Evolutionary conservation across 2,888 invertebrate species (phyloP), one percentile per base, ranked within the genome.

Genomic region (Xanthostigma xanthostigma): DNA sequence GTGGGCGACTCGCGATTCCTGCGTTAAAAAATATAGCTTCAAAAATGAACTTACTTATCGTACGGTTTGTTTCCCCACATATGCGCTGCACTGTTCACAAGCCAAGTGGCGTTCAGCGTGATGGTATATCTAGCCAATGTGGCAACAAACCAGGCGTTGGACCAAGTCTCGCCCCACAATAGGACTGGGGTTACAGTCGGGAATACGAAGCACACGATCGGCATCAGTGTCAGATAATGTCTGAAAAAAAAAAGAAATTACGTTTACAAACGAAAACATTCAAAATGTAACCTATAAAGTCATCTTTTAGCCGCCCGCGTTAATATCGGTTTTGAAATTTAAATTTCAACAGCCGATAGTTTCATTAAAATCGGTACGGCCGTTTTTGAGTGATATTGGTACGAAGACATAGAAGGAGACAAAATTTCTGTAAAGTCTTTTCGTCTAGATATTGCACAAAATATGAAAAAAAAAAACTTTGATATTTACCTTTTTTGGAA

Each of bases 51-150:
- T 70, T 64, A 76, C 72, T 72, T 78, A 65, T 91, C 84, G 61
- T 84, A 85, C 12, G 85, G 84, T 57, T 78, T 81, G 58, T 75
- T 73, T 46, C 85, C 85, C 72, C 79, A 84, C 59, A 83, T 76
- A 70, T 92, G 92, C 1, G 92, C 92, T 2, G 85, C 86, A 53
- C 87, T 88, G 71, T 93, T 93, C 37, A 92, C 90, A 51, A 87
- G 72, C 92, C 91, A 93, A 2, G 92, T 92, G 50, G 83, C 81
- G 66, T 93, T 87, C 47, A 93, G 74, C 42, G 83, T 80, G 62
- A 83, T 75, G 35, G 81, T 73, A 69, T 90, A 92, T 45, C 92
- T 79, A 64, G 89, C 76, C 62, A 84, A 73, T 14, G 81, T 77
- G 45, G 76, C 76, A 39, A 82, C 76, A 62, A 79, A 79, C 72